These are phyloP conservation scores for Dicranocentrus wangi DNA, from an alignment of 2,888 invertebrate genomes.

Conservation along the genomic window DNA sequence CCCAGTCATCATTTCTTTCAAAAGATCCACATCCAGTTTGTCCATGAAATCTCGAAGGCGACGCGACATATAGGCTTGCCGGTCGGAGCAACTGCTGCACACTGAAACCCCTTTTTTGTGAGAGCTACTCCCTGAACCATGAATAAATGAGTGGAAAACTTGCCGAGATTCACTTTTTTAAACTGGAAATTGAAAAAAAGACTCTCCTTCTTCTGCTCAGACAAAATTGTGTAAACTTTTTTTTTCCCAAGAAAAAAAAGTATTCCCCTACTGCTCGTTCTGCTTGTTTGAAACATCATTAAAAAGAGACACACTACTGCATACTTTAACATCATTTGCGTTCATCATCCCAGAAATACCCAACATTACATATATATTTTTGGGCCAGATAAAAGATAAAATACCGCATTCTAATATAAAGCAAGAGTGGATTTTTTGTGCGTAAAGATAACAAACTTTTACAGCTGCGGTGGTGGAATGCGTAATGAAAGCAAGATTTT, in stretches of 20 bases:
- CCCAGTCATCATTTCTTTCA: neutral
- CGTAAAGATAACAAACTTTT: slow-evolving; percentile 14
- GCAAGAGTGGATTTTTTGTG: neutral
- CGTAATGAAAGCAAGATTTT: neutral
- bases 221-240: slow-evolving; percentile 6
- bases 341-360: slow-evolving; percentile 17
- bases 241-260: neutral
- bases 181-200: neutral
- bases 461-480: slow-evolving; percentile 10
- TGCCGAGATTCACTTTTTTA: neutral
- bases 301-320: slow-evolving; percentile 33
- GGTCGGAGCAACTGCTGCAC: too few relatives aligned
- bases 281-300: slow-evolving; percentile 42
- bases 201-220: neutral
- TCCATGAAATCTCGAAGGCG: neutral
- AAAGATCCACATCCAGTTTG: neutral
- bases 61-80: too few relatives aligned
- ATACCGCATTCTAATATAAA: neutral
- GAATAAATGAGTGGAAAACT: slow-evolving; percentile 8
- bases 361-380: too few relatives aligned
- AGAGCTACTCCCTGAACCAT: neutral
- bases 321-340: slow-evolving; percentile 45
- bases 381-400: too few relatives aligned
- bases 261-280: neutral
- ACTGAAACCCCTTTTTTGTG: neutral